A percentile compares a stretch with the other conserved stretches of the same genome.
These are phyloP conservation scores for Tenrec ecaudatus DNA, from an alignment of 2,113 vertebrate genomes.

Conservation along the genomic window DNA sequence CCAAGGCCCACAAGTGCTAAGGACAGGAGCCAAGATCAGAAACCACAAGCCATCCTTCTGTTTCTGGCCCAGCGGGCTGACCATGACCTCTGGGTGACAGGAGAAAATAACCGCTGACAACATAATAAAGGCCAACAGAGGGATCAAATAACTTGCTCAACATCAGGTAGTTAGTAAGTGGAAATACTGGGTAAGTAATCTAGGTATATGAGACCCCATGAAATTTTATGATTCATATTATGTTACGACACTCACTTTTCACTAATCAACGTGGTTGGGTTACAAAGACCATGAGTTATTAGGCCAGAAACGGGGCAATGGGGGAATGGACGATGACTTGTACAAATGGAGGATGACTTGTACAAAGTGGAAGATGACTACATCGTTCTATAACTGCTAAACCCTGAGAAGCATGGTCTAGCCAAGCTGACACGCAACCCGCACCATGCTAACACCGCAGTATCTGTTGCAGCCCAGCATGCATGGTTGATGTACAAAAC, in stretches of 20 bases:
- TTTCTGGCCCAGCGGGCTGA: background rate
- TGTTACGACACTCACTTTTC: background rate
- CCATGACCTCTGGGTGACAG: background rate
- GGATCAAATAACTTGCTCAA: constrained; percentile 51
- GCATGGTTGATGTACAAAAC: background rate
- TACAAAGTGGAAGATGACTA: background rate
- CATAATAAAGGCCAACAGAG: constrained; percentile 60
- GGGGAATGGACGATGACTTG: too few species aligned
- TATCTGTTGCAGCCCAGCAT: too few species aligned
- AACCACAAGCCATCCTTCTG: background rate
- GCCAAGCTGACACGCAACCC: background rate
- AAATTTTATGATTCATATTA: background rate
- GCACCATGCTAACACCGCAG: too few species aligned
- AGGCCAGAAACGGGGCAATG: background rate
- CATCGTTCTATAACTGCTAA: background rate
- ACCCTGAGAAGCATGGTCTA: background rate
- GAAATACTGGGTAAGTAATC: background rate
- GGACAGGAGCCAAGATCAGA: background rate
- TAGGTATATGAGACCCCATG: background rate
- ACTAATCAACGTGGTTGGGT: background rate
- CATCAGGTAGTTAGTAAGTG: constrained; percentile 22
- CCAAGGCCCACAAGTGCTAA: background rate
- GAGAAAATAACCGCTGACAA: constrained; percentile 70
- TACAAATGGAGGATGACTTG: too few species aligned
- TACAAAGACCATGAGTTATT: background rate